Conservation (phyloP, 2,797 vertebrate species). For the Megalops cyprinoides region DNA sequence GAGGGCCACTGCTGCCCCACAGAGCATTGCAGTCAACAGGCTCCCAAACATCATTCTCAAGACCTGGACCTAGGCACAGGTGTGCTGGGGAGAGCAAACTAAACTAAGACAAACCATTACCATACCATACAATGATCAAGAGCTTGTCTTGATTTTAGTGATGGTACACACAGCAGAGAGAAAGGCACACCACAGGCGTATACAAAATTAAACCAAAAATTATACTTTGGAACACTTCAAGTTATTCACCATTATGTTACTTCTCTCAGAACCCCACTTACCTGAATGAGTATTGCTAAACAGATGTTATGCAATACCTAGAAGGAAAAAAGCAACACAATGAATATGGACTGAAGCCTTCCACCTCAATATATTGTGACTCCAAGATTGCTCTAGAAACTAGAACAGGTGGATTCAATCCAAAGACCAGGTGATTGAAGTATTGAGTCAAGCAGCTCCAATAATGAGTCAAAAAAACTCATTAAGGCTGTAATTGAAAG, state of each 20-base stretch:
- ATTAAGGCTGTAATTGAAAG: neutral
- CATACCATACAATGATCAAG: no score
- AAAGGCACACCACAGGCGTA: no score
- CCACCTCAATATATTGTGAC: neutral
- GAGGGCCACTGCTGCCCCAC: conserved; percentile 44
- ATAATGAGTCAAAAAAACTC: no score
- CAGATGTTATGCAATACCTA: neutral
- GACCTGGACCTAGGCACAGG: neutral
- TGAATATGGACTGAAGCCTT: neutral
- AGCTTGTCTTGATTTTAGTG: no score
- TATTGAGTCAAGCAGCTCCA: neutral
- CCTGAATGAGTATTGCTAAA: neutral
- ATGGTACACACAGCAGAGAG: no score
- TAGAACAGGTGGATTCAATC: neutral
- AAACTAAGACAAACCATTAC: neutral
- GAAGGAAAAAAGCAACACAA: neutral
- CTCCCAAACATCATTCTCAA: conserved; percentile 58
- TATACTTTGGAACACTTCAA: no score
- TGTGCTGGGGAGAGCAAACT: neutral
- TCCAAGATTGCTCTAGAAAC: neutral
- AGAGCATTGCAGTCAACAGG: conserved; percentile 59
- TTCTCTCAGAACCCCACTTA: no score
- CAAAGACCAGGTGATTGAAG: neutral
- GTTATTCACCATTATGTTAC: no score
- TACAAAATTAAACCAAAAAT: no score